Percentiles rank a stretch among this genome's conserved stretches.
Conservation (phyloP, 2,113 vertebrate species). For the Stigmatopora argus region DNA sequence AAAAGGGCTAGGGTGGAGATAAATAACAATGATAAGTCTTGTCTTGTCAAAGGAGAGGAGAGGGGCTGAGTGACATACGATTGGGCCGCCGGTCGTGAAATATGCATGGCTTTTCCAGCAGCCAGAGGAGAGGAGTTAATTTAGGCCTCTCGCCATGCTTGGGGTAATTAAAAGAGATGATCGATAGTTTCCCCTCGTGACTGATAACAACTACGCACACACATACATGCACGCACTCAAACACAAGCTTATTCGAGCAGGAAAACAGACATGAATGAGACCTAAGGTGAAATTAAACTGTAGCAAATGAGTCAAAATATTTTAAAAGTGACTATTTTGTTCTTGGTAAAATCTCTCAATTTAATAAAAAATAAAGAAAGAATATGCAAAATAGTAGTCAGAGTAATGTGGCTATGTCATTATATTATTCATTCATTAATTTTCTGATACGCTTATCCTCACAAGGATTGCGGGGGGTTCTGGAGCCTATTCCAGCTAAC, state of each 20-base stretch:
- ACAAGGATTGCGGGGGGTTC: too few relatives aligned
- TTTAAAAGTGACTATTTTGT: too few relatives aligned
- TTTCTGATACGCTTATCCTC: too few relatives aligned
- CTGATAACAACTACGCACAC: constrained; percentile 68
- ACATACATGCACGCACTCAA: constrained; percentile 16
- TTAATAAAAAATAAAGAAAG: neutral
- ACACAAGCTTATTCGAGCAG: constrained; percentile 11
- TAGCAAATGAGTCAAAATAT: neutral
- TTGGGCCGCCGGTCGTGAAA: constrained; percentile 69
- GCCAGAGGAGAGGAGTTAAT: constrained; percentile 73
- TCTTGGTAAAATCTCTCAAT: neutral
- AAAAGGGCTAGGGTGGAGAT: constrained; percentile 38
- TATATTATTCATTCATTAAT: too few relatives aligned
- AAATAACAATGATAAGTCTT: constrained; percentile 74
- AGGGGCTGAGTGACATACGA: constrained; percentile 71
- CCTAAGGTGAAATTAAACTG: constrained; percentile 2
- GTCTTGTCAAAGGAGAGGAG: constrained; percentile 63
- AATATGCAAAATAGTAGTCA: neutral
- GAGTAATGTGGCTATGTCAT: neutral
- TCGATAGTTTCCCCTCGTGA: constrained; percentile 71
- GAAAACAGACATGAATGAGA: constrained; percentile 2
- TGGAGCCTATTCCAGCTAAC: too few relatives aligned
- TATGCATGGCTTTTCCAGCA: constrained; percentile 76
- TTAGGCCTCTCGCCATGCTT: constrained; percentile 73
- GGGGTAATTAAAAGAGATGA: constrained; percentile 82